Evolutionary conservation across 2,888 invertebrate genomes (phyloP), one percentile per base, ranked within the genome.

Genomic region (Troides helena): DNA sequence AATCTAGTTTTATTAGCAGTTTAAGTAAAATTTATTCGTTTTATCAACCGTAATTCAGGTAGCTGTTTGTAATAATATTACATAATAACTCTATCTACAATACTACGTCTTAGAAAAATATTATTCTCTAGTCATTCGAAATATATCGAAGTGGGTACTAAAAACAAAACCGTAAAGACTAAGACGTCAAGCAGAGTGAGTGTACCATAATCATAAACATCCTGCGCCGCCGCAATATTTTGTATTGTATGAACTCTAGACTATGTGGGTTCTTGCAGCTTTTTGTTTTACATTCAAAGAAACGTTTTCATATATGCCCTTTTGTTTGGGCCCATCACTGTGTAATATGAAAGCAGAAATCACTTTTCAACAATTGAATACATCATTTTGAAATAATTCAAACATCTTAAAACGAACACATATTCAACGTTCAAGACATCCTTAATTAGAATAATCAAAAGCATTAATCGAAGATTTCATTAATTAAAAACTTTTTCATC

Each of bases 221-320:
- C 88, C 88, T 86, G 86, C 80, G 81, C 81, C 83, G 81, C 81
- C 83, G 85, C 87, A 87, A 89, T 90, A 89, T 88, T 88, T 86
- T 85, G 84, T 89, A 88, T 89, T 90, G 88, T 89, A 86, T 83
- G 85, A 87, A 83, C 87, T 88, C 85, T 39, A 78, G 82, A 79
- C 83, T 84, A 82, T 84, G 80, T 83, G 82, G 83, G 84, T 82
- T 53, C 70, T 67, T 61, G 61, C 84, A 85, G 78, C 82, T 86
- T 88, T 90, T 91, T 91, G 90, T 92, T 90, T 87, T 85, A 85
- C 82, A 73, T 85, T 81, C 86, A 85, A 81, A 89, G 87, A 89
- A 90, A 90, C 90, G 89, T 89, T 88, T 85, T 85, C 81, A 84
- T 88, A 88, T 88, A 87, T 87, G 87, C 87, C 85, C 91, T 88